Evolutionary conservation across 2,888 invertebrate genomes (phyloP), one percentile per base, ranked within the genome.

Genomic region (Hofmannophila pseudospretella): DNA sequence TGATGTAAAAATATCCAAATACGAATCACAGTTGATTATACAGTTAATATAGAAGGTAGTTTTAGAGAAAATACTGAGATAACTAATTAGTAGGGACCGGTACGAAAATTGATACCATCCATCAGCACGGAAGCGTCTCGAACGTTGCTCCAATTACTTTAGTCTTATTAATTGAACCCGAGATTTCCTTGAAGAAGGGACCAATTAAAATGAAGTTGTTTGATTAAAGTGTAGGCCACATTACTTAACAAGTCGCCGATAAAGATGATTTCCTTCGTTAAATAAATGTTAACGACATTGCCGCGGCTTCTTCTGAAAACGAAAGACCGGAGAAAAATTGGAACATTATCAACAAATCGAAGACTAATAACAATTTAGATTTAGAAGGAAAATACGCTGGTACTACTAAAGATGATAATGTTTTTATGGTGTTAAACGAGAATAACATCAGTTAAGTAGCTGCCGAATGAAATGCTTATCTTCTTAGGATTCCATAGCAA

Each of bases 191-290:
- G 45, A 60, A 48, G 63, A 62, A 52, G 53, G 58, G 51, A 55
- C 71, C 68, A 74, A 76, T 78, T 73, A 77, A 77, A 75, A 50
- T 66, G 51, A 65, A 62, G 54, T 63, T 67, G 64, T 72, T 64
- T 64, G 69, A 77, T 76, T 72, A 74, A 71, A 67, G 55, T 67
- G 64, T 65, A 66, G 65, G 62, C 61, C 45, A 53, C 64, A 63
- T 71, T 68, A 68, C 71, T 68, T 70, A 69, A 67, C 58, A 58
- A 65, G 60, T 61, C 47, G 45, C 46, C 43, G 74, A 77, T 77
- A 76, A 66, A 62, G 47, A 58, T 63, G 59, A 67, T 68, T 68
- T 55, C 44, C 51, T 54, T 57, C 57, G 54, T 73, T 68, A 67
- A 72, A 66, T 71, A 67, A 72, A 73, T 64, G 63, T 56, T 46